A percentile compares a stretch with the other conserved stretches of the same genome.
Conservation (phyloP, 2,888 invertebrate genomes). For the Drosophila parthenogenetica region DNA sequence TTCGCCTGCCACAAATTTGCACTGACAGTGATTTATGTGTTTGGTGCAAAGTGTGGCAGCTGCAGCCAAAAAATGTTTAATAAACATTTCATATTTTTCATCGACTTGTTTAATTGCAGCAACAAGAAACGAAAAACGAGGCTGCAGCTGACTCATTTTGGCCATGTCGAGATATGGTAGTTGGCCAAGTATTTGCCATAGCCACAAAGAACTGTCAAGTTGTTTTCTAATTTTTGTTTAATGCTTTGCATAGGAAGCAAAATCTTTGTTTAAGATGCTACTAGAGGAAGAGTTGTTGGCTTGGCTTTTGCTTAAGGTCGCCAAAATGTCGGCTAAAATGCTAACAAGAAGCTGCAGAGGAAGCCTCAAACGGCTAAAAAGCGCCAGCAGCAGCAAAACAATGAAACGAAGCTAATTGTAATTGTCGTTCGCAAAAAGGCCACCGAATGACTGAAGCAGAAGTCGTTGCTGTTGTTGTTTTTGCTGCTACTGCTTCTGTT, state of each 20-base stretch:
- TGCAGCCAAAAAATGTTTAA: slow-evolving; percentile 61
- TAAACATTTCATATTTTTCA: slow-evolving; percentile 70
- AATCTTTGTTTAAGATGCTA: slow-evolving; percentile 24
- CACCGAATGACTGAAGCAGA: slow-evolving; percentile 53
- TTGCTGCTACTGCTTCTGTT: no score
- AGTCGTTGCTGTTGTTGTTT: slow-evolving; percentile 31
- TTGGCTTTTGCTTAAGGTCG: slow-evolving; percentile 66
- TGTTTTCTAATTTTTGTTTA: slow-evolving; percentile 5
- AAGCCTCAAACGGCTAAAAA: slow-evolving; percentile 51
- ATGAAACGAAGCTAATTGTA: slow-evolving; percentile 79
- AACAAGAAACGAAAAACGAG: not conserved
- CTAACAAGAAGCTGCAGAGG: slow-evolving; percentile 77
- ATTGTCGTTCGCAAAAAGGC: slow-evolving; percentile 75
- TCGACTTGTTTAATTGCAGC: slow-evolving; percentile 57
- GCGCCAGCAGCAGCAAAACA: slow-evolving; percentile 54
- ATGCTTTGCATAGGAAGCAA: slow-evolving; percentile 9
- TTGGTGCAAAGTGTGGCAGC: slow-evolving; percentile 64
- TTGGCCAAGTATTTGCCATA: slow-evolving; percentile 11
- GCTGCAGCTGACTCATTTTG: slow-evolving; percentile 47
- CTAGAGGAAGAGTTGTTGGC: slow-evolving; percentile 15
- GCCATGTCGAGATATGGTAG: slow-evolving; percentile 20
- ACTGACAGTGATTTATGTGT: slow-evolving; percentile 78
- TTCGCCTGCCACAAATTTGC: slow-evolving; percentile 72
- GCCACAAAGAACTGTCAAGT: slow-evolving; percentile 22
- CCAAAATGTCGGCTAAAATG: slow-evolving; percentile 76